A percentile compares a stretch with the other conserved stretches of the same genome.
Conservation (phyloP, 2,888 invertebrate species). For the Sinelater perroti region DNA sequence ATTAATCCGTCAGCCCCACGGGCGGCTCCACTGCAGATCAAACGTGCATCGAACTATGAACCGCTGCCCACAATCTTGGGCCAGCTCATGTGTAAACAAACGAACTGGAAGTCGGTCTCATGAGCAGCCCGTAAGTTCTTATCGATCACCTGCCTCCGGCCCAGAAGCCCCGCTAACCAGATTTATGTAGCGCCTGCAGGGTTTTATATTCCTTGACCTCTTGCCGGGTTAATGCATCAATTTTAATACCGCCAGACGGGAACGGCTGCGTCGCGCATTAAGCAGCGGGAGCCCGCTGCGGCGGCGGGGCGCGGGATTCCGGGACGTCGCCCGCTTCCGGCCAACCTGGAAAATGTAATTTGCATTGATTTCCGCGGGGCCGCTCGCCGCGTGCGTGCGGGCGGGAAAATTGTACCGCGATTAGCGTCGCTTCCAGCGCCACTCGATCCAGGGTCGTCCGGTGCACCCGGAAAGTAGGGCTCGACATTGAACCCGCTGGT, state of each 20-base stretch:
- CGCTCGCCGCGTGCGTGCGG: conserved; percentile 8
- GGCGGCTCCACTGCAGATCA: too few relatives aligned
- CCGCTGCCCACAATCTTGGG: conserved; percentile 2
- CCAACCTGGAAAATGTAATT: conserved; percentile 25
- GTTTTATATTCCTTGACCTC: conserved; percentile 32
- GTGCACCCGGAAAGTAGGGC: too few relatives aligned
- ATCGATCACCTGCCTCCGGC: conserved; percentile 30
- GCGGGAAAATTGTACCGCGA: conserved; percentile 1
- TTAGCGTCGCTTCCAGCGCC: too few relatives aligned
- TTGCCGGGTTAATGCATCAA: conserved; percentile 23
- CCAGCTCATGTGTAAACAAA: conserved; percentile 36
- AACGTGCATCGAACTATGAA: too few relatives aligned
- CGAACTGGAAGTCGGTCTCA: conserved; percentile 31
- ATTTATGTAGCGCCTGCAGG: conserved; percentile 33
- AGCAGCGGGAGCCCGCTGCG: too few relatives aligned
- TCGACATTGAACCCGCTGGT: too few relatives aligned
- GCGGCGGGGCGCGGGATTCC: too few relatives aligned
- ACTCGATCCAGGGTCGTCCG: too few relatives aligned
- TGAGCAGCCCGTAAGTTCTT: conserved; percentile 33
- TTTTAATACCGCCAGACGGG: conserved; percentile 20
- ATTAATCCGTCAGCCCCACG: too few relatives aligned
- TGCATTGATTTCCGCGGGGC: conserved; percentile 13
- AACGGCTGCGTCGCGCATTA: too few relatives aligned
- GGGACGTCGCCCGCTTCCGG: conserved; percentile 23
- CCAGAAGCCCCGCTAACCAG: conserved; percentile 28